Percentiles rank a stretch among this genome's conserved stretches.
Conservation (phyloP, 2,888 invertebrate genomes). For the Horisme vitalbata region DNA sequence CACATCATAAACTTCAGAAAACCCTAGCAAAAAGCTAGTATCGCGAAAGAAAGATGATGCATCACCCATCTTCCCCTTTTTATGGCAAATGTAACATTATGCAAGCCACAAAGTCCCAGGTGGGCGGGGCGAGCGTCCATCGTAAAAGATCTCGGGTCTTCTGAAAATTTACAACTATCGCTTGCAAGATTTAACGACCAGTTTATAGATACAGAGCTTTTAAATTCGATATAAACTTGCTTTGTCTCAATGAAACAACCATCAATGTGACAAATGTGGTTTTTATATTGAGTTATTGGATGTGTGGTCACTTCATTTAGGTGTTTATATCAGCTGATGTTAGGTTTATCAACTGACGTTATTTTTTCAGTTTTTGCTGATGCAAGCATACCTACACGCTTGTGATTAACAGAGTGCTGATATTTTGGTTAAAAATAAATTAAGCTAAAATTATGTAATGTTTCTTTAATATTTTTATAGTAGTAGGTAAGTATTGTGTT, state of each 20-base stretch:
- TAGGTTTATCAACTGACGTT: neutral
- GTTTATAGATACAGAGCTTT: slow-evolving; percentile 77
- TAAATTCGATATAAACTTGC: slow-evolving; percentile 72
- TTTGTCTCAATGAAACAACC: slow-evolving; percentile 63
- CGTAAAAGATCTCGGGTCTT: slow-evolving; percentile 71
- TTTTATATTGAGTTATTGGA: slow-evolving; percentile 45
- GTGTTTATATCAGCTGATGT: slow-evolving; percentile 8
- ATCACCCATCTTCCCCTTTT: slow-evolving; percentile 45
- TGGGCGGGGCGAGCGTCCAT: slow-evolving; percentile 70
- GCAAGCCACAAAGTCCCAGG: slow-evolving; percentile 68
- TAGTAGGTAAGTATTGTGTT: no score
- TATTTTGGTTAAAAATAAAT: no score
- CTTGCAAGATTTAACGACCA: slow-evolving; percentile 76
- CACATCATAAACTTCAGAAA: slow-evolving; percentile 5
- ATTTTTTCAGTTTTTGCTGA: slow-evolving; percentile 1
- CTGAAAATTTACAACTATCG: slow-evolving; percentile 78
- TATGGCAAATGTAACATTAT: slow-evolving; percentile 65
- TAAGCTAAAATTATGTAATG: no score
- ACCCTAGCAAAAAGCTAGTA: slow-evolving; percentile 11
- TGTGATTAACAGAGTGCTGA: no score
- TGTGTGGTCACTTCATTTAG: slow-evolving; percentile 36
- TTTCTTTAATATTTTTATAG: no score
- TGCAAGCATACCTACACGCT: no score
- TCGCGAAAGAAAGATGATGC: slow-evolving; percentile 21
- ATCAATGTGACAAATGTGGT: slow-evolving; percentile 57